Evolutionary conservation across 2,797 vertebrate species (phyloP), one percentile per base, ranked within the genome.

Genomic region (Malacoctenus gilli): DNA sequence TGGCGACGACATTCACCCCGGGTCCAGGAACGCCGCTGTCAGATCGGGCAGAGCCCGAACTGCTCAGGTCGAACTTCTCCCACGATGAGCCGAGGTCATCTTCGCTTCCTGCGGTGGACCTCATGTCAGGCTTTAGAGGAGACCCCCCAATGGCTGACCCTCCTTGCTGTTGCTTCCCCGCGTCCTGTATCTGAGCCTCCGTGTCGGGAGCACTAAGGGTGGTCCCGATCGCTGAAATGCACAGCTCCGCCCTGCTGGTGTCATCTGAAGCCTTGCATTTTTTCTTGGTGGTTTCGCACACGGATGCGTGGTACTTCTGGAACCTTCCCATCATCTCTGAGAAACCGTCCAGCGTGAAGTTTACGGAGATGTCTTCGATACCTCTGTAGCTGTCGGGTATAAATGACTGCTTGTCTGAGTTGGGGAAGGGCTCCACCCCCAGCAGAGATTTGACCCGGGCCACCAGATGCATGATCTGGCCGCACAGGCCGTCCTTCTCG

Each of bases 201-300:
- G 89, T 90, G 42, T 87, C 80, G 1, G 58, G 1, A 2, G 20
- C 83, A 57, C 70, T 80, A 0, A 91, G 89, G 37, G 93, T 92
- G 0, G 95, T 97, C 62, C 88, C 91, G 14, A 98, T 68, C 0
- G 93, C 73, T 0, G 95, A 95, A 60, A 98, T 85, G 62, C 95
- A 98, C 15, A 83, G 48, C 31, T 83, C 84, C 0, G 18, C 13
- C 12, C 32, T 77, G 38, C 18, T 20, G 2, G 13, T 38, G 38
- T 42, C 59, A 0, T 38, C 72, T 0, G 4, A 1, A 2, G 9
- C 50, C 16, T 67, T 80, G 61, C 92, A 93, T 4, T 73, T 44
- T 12, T 50, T 75, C 57, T 87, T 30, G 25, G 87, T 86, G 6
- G 90, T 87, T 52, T 94, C 81, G 12, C 93, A 95, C 31, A 96